Evolutionary conservation across 2,888 invertebrate genomes (phyloP), one percentile per base, ranked within the genome.

Genomic region (Synergus umbraculus): DNA sequence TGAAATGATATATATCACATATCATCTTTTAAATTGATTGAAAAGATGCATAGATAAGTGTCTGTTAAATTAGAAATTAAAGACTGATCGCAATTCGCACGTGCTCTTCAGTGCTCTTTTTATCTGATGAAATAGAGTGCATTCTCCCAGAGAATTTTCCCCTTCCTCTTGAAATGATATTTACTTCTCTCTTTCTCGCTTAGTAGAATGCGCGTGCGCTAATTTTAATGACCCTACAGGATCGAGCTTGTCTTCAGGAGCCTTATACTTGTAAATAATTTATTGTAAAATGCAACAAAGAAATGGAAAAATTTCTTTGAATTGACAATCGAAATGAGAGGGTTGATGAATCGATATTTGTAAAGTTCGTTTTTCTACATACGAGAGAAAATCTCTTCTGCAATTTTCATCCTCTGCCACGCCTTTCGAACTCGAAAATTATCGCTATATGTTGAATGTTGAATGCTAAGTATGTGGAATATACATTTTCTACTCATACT

Each of bases 361-460:
- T 49, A n/a, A 15, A 46, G n/a, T 67, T 12, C 22, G 9, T 46
- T 44, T 49, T 46, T 22, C 46, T 8, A 15, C n/a, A 29, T n/a
- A 65, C 10, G 10, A 65, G 41, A 46, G 46, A 22, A 69, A 69
- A 69, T 69, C 69, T 69, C 69, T 69, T 46, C 69, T 49, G 46
- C 29, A 69, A 46, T 46, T 69, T 69, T 49, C 69, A 29, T 69
- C 49, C 46, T 49, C 69, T 49, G 69, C 69, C 69, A 69, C 69
- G 69, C 69, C 69, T 69, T 49, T 5, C 22, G 29, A 69, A 46
- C 49, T 69, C 29, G 69, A 29, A 69, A 69, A 69, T 69, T 69
- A 69, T 69, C 69, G 46, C 29, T 69, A 22, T n/a, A 54, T 49
- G 49, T 69, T 69, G 69, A 69, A 69, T 69, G 46, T 22, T 69